phyloP scores from a whole-genome alignment of 2,797 vertebrate species.

The Peromyscus nudipes region DNA sequence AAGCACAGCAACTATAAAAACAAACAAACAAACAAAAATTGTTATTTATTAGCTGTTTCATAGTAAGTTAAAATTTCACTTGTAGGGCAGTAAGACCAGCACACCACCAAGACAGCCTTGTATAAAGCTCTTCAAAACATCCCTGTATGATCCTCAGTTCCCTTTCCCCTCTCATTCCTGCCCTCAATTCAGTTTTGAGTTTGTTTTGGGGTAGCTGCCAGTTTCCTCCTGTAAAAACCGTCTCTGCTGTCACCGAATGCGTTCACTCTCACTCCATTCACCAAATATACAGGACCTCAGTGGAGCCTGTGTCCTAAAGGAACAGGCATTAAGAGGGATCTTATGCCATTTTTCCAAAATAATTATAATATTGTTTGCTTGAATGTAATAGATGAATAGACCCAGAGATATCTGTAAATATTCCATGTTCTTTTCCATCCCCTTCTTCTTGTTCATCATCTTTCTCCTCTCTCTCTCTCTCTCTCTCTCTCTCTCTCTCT shows the following conservation, averaged over 20 bases:
- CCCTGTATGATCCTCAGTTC: background rate
- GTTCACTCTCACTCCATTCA: no score
- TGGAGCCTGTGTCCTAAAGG: background rate
- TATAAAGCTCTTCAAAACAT: background rate
- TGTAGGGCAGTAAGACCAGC: background rate
- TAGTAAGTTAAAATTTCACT: conserved; percentile 39
- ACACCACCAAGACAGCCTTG: background rate
- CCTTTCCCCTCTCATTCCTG: rapidly evolving
- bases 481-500: no score
- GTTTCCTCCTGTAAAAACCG: background rate
- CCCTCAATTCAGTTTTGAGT: background rate
- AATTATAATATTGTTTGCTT: background rate
- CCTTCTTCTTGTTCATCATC: background rate
- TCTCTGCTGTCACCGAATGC: background rate
- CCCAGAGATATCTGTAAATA: background rate
- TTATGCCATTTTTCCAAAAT: background rate
- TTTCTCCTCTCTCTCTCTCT: background rate
- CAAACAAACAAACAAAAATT: background rate
- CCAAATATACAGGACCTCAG: background rate
- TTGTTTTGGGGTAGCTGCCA: background rate
- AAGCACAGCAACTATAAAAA: background rate
- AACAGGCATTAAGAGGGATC: background rate
- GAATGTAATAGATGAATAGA: background rate
- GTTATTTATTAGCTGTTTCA: conserved; percentile 46
- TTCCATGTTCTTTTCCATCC: background rate